A percentile compares a stretch with the other conserved stretches of the same genome.
Conservation (phyloP, 2,113 vertebrate genomes). For the Boulengeromyrus knoepffleri region DNA sequence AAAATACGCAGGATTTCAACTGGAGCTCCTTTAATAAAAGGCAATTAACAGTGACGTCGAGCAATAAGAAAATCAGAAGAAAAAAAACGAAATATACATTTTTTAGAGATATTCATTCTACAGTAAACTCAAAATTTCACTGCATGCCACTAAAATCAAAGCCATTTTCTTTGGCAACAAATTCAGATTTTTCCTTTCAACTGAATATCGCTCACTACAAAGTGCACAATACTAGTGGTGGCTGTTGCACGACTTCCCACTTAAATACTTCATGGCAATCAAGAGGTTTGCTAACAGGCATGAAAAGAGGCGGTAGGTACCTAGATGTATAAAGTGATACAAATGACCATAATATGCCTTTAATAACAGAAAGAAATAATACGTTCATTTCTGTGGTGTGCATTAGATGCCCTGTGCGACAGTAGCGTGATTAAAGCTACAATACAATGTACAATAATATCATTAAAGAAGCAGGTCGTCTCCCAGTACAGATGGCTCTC, state of each 20-base stretch:
- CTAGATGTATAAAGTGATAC: not conserved
- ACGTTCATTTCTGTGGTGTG: not conserved
- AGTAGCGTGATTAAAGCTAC: not conserved
- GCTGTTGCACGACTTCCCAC: not conserved
- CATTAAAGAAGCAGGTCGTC: not conserved
- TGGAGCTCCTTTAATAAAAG: not conserved
- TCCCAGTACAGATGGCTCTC: not conserved
- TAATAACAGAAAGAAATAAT: constrained; percentile 1
- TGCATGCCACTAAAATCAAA: not conserved
- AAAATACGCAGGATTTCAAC: not conserved
- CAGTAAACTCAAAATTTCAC: not conserved
- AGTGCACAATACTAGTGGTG: not conserved
- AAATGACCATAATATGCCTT: not conserved
- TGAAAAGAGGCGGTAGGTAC: not conserved
- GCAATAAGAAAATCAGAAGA: not conserved
- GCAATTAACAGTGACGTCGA: not conserved
- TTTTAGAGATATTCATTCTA: not conserved
- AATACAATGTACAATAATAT: not conserved
- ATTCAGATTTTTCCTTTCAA: not conserved
- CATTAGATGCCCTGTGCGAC: not conserved
- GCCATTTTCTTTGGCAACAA: not conserved
- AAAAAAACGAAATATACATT: not conserved
- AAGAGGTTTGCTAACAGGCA: not conserved
- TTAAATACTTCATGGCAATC: not conserved
- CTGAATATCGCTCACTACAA: not conserved